Evolutionary conservation across 2,797 vertebrate species (phyloP), one percentile per base, ranked within the genome.

Genomic region (Acrossocheilus fasciatus): DNA sequence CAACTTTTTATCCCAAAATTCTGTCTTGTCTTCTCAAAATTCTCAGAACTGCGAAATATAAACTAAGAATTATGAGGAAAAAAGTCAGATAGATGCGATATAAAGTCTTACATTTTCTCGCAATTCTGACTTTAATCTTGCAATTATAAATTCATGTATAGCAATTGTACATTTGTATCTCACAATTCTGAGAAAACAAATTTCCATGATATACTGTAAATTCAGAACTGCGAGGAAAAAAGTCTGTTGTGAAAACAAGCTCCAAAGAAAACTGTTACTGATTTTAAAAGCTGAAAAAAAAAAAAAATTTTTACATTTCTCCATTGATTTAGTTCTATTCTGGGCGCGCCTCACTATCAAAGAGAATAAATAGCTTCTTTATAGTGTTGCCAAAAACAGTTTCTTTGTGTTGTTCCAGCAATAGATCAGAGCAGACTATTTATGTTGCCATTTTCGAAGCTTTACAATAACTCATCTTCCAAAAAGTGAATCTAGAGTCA

Each of bases 381-480:
- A 20, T 6, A 34, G 15, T 69, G 59, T 69, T 50, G 43, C 68
- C 78, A 81, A 41, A 70, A 26, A n/a, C n/a, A 66, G 43, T 50
- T 14, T 39, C 64, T 81, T 66, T 72, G 54, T 57, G 34, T 64
- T 64, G 62, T 79, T 86, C 69, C 57, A 73, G 69, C 23, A 81
- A 81, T 30, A 23, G 57, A 64, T 57, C 47, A 70, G 36, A 70
- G 36, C 1, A 10, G 12, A 30, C 26, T 78, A 68, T 84, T 57
- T 85, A 59, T 72, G 47, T 76, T 10, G 47, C 7, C 23, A 50
- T 82, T 62, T 41, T 18, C 2, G 3, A 36, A 75, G 54, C 8
- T 36, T 50, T 64, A 77, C 30, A n/a, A 77, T 73, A 43, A 74
- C 36, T 83, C 59, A 77, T 76, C 30, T 77, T 50, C 20, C 11